Percentiles rank a stretch among this genome's conserved stretches.
Conservation (phyloP, 2,888 invertebrate species). For the Caenorhabditis drosophilae region DNA sequence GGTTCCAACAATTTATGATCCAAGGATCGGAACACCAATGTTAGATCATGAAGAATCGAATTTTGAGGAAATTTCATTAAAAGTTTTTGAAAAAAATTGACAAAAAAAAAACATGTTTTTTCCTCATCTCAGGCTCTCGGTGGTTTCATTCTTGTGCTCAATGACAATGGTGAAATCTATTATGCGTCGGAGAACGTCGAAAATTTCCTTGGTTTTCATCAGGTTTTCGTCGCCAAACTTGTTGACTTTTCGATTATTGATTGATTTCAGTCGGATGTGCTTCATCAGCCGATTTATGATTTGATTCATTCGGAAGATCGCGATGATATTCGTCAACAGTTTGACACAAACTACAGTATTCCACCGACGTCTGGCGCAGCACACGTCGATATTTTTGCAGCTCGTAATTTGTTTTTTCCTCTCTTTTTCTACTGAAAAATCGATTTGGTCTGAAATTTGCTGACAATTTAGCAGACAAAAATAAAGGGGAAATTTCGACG, state of each 20-base stretch:
- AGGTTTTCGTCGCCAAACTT: conserved; percentile 76
- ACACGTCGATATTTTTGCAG: conserved; percentile 82
- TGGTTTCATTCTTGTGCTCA: conserved; percentile 97
- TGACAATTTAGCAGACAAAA: neutral
- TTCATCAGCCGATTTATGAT: conserved; percentile 98
- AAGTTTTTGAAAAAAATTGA: conserved; percentile 27
- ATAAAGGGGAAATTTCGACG: neutral
- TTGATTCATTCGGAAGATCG: conserved; percentile 99
- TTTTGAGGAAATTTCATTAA: conserved; percentile 57
- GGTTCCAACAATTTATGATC: conserved; percentile 53
- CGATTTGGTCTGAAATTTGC: too few relatives aligned
- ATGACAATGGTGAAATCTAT: conserved; percentile 94
- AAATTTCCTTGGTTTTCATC: conserved; percentile 99
- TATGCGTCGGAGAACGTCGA: conserved; percentile 99
- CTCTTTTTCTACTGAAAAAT: too few relatives aligned
- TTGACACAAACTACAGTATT: conserved; percentile 43
- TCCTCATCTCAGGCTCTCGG: conserved; percentile 83
- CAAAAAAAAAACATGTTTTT: neutral
- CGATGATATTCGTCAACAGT: conserved; percentile 77
- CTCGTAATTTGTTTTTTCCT: too few relatives aligned
- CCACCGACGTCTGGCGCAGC: conserved; percentile 13
- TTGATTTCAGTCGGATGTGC: conserved; percentile 90
- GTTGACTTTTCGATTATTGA: neutral
- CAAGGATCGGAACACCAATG: conserved; percentile 46
- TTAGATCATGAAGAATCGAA: conserved; percentile 58